Conservation (phyloP, 2,888 invertebrate genomes). For the Mimas tiliae region DNA sequence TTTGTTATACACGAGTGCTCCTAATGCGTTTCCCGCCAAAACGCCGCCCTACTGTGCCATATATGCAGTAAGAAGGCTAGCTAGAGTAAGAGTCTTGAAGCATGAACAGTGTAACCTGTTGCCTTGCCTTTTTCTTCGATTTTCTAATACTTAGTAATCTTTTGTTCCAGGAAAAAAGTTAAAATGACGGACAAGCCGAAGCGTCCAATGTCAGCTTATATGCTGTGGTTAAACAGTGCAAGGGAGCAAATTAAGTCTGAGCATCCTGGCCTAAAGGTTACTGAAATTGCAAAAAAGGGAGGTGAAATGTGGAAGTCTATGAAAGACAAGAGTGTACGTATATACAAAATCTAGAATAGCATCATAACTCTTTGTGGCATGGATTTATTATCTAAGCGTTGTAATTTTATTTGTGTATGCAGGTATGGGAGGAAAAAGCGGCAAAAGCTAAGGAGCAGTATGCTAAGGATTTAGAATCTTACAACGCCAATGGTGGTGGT, state of each 20-base stretch:
- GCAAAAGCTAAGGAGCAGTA: constrained; percentile 95
- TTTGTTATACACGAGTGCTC: constrained; percentile 39
- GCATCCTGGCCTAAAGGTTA: constrained; percentile 95
- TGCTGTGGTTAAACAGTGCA: constrained; percentile 96
- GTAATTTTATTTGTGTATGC: constrained; percentile 36
- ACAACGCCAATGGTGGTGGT: constrained; percentile 90
- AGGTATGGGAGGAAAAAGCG: constrained; percentile 97
- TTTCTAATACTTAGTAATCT: neutral
- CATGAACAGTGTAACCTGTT: constrained; percentile 65
- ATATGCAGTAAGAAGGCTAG: constrained; percentile 57
- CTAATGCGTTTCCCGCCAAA: constrained; percentile 83
- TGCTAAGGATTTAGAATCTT: constrained; percentile 94
- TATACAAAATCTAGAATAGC: constrained; percentile 24
- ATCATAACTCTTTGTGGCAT: neutral
- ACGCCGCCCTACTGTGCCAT: constrained; percentile 70
- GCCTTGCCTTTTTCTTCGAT: constrained; percentile 37
- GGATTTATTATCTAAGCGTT: neutral
- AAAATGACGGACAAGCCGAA: constrained; percentile 96
- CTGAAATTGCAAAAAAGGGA: constrained; percentile 97
- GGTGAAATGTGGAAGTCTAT: constrained; percentile 98
- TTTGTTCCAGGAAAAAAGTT: constrained; percentile 80
- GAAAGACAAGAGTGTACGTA: constrained; percentile 93
- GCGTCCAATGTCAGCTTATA: constrained; percentile 95
- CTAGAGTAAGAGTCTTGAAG: constrained; percentile 47
- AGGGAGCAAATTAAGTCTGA: constrained; percentile 95